Conservation (phyloP, 2,113 vertebrate species). For the Plotosus lineatus region DNA sequence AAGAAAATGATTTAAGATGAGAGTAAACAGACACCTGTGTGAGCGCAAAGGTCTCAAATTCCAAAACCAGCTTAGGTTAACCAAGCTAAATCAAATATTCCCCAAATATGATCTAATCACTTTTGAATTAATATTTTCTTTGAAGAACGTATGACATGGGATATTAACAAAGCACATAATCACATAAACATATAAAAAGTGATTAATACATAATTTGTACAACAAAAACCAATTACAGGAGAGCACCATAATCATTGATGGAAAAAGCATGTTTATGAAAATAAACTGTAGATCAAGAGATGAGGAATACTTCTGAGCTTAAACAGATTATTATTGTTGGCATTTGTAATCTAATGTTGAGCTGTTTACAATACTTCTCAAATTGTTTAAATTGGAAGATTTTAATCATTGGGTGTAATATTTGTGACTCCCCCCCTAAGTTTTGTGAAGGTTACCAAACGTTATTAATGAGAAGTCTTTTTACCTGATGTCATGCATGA, state of each 20-base stretch:
- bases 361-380: background rate
- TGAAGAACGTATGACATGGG: background rate
- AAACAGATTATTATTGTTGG: background rate
- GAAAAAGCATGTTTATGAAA: background rate
- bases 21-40: background rate
- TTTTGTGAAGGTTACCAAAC: background rate
- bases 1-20: constrained; percentile 26
- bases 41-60: too few relatives aligned
- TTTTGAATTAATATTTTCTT: background rate
- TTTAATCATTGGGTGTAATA: background rate
- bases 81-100: background rate
- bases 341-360: background rate
- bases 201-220: background rate
- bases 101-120: background rate
- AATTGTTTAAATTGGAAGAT: background rate
- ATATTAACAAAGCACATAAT: background rate
- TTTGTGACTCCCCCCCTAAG: background rate
- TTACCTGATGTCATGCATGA: too few relatives aligned
- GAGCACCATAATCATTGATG: background rate
- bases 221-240: background rate
- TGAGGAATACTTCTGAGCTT: background rate
- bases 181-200: too few relatives aligned
- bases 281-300: background rate
- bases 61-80: background rate
- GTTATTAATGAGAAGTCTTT: background rate